Evolutionary conservation across 2,888 invertebrate genomes (phyloP).

Genomic region (Parnassius apollo): DNA sequence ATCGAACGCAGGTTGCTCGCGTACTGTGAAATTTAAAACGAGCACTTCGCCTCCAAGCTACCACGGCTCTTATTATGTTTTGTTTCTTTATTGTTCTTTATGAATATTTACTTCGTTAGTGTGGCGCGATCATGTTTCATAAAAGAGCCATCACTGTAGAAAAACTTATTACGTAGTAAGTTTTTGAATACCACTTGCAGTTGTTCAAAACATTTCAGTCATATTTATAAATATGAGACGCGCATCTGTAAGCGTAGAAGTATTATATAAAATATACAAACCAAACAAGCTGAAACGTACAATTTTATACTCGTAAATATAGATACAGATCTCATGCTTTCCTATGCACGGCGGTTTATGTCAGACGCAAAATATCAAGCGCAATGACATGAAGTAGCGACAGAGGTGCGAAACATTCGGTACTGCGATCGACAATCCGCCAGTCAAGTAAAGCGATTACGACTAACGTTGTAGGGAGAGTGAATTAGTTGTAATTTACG

Average conservation of each 20-base stretch:
- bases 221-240: slow-evolving; percentile 19
- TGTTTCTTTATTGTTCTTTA: neutral
- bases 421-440: too few relatives aligned
- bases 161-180: slow-evolving; percentile 21
- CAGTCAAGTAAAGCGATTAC: too few relatives aligned
- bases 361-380: too few relatives aligned
- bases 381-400: too few relatives aligned
- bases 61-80: neutral
- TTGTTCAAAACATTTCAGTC: slow-evolving; percentile 15
- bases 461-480: neutral
- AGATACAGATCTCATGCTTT: too few relatives aligned
- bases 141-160: slow-evolving; percentile 13
- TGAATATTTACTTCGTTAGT: neutral
- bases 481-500: too few relatives aligned
- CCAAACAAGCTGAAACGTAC: neutral
- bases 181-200: slow-evolving; percentile 24
- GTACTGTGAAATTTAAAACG: too few relatives aligned
- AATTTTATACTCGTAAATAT: too few relatives aligned
- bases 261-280: neutral
- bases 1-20: too few relatives aligned
- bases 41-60: too few relatives aligned
- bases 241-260: neutral
- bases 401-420: too few relatives aligned
- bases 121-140: slow-evolving; percentile 6
- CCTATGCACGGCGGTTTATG: too few relatives aligned